Percentiles rank a stretch among this genome's conserved stretches.
Conservation (phyloP, 2,797 vertebrate genomes). For the Rhincodon typus region DNA sequence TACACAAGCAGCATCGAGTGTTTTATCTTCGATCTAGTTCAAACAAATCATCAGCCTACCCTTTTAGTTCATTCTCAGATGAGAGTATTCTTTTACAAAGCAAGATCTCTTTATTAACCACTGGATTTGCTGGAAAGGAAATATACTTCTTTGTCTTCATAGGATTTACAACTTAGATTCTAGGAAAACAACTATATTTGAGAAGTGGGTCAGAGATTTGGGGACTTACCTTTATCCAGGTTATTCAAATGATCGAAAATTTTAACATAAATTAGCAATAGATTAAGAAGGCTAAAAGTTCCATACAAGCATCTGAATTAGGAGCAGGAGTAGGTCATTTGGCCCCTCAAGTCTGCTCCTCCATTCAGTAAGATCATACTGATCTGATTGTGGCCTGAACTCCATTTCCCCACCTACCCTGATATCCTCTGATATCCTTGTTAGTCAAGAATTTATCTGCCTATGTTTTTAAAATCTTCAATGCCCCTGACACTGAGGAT, state of each 20-base stretch:
- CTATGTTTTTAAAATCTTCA: too few species aligned
- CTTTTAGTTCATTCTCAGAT: not conserved
- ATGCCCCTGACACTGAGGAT: too few species aligned
- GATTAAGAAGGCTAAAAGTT: not conserved
- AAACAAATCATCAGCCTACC: not conserved
- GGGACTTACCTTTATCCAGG: not conserved
- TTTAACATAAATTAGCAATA: not conserved
- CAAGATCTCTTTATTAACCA: not conserved
- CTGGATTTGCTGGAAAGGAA: not conserved
- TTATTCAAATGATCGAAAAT: not conserved
- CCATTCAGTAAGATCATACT: too few species aligned
- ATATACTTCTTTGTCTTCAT: not conserved
- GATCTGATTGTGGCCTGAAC: too few species aligned
- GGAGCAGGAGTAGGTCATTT: too few species aligned
- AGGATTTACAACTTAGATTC: not conserved
- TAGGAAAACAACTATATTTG: not conserved
- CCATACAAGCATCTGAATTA: too few species aligned
- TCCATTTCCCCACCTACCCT: too few species aligned
- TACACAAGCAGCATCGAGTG: not conserved
- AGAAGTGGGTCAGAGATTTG: not conserved
- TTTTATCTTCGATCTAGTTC: not conserved
- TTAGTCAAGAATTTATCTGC: too few species aligned
- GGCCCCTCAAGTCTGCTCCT: too few species aligned
- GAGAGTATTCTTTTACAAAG: slow-evolving; percentile 5
- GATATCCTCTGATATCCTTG: too few species aligned